phyloP scores from a whole-genome alignment of 2,888 invertebrate genomes.

The Xestoiulus laeticollis region DNA sequence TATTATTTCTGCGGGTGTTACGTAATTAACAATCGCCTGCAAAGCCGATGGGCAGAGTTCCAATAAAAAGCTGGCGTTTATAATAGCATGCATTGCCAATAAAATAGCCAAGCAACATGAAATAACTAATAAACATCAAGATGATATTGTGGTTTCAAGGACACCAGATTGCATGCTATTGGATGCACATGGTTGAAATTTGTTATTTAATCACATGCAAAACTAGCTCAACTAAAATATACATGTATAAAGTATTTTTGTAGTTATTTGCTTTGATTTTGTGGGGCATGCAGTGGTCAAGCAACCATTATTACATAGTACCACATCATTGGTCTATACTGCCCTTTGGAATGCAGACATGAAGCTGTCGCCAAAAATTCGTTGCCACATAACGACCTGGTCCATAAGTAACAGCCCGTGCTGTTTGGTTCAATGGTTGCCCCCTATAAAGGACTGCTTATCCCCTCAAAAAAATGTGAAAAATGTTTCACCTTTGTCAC shows the following conservation, averaged over 20 bases:
- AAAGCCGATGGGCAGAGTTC: constrained; percentile 8
- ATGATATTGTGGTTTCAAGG: neutral
- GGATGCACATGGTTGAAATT: neutral
- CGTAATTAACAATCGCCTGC: neutral
- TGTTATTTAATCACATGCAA: neutral
- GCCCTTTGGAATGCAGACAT: neutral
- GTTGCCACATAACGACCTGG: neutral
- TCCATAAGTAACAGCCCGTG: neutral
- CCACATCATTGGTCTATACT: neutral
- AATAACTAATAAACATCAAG: neutral
- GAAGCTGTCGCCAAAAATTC: neutral
- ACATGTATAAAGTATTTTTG: too few species aligned
- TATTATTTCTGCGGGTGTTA: neutral
- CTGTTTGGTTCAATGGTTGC: neutral
- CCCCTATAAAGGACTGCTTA: neutral
- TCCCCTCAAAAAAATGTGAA: neutral
- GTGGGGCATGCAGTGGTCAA: neutral
- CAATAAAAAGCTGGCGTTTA: neutral
- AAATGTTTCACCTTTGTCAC: constrained; percentile 26
- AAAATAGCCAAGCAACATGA: constrained; percentile 1
- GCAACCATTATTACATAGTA: too few species aligned
- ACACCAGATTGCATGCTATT: neutral
- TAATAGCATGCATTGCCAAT: neutral
- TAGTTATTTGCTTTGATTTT: too few species aligned
- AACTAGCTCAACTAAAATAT: neutral